Conservation (phyloP, 2,113 vertebrate species). For the Peromyscus californicus region DNA sequence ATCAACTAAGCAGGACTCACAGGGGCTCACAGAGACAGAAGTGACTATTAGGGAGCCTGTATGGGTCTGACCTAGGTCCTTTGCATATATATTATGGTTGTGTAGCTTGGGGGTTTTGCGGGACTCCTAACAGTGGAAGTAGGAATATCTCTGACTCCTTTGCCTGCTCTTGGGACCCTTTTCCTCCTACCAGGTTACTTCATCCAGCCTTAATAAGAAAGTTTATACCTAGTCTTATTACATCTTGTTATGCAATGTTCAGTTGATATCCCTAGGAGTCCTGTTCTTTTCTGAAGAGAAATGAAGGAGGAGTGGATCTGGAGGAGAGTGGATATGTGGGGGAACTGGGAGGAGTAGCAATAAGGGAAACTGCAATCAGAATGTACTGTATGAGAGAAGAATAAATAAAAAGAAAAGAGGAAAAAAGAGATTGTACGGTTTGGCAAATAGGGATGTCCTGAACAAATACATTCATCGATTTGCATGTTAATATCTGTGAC, state of each 20-base stretch:
- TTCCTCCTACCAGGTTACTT: background rate
- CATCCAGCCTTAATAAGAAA: background rate
- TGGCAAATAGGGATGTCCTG: background rate
- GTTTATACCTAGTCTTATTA: background rate
- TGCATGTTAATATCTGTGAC: background rate
- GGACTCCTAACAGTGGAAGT: background rate
- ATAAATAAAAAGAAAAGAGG: background rate
- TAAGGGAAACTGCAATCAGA: background rate
- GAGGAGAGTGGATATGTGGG: background rate
- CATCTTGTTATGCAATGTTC: background rate
- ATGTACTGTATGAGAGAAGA: background rate
- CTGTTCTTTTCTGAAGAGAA: background rate
- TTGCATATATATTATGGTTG: background rate
- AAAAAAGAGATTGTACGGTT: background rate
- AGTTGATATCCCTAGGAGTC: background rate
- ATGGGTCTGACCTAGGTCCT: background rate
- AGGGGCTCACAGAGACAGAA: background rate
- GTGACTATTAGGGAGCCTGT: background rate
- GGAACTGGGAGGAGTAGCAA: background rate
- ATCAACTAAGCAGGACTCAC: background rate
- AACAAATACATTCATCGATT: slow-evolving; percentile 27
- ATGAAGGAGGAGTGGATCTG: background rate
- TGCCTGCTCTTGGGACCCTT: background rate
- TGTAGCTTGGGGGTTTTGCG: background rate
- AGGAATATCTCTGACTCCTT: background rate